A percentile compares a stretch with the other conserved stretches of the same genome.
Evolutionary conservation across 2,888 invertebrate species (phyloP).

Genomic region (Protophormia terraenovae): DNA sequence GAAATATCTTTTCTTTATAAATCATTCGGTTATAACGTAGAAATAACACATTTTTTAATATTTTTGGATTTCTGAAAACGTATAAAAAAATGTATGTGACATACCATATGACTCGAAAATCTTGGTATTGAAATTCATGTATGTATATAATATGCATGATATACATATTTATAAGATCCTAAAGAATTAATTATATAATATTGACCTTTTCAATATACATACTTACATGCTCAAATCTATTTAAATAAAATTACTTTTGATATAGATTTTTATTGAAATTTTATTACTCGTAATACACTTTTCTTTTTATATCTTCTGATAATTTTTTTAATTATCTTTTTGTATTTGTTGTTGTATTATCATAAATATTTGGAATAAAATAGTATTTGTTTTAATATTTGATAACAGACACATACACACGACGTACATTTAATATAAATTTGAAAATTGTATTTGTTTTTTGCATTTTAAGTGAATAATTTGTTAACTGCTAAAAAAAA

Average conservation of each 20-base stretch:
- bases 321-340: slow-evolving; percentile 51
- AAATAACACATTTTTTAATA: no score
- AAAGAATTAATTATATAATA: no score
- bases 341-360: slow-evolving; percentile 50
- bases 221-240: not conserved
- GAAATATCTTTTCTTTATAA: no score
- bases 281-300: slow-evolving; percentile 29
- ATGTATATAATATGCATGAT: no score
- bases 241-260: not conserved
- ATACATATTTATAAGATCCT: no score
- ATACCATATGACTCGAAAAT: no score
- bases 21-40: no score
- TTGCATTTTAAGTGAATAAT: slow-evolving; percentile 41
- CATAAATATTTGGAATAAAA: slow-evolving; percentile 58
- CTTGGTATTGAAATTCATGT: no score
- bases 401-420: slow-evolving; percentile 58
- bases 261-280: slow-evolving; percentile 27
- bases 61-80: no score
- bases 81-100: no score
- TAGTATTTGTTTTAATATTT: slow-evolving; percentile 43
- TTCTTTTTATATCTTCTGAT: slow-evolving; percentile 70
- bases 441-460: slow-evolving; percentile 52
- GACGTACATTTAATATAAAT: slow-evolving; percentile 52
- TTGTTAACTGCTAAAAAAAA: slow-evolving; percentile 53
- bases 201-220: no score